Evolutionary conservation across 2,888 invertebrate genomes (phyloP).

Genomic region (Vanessa cardui): DNA sequence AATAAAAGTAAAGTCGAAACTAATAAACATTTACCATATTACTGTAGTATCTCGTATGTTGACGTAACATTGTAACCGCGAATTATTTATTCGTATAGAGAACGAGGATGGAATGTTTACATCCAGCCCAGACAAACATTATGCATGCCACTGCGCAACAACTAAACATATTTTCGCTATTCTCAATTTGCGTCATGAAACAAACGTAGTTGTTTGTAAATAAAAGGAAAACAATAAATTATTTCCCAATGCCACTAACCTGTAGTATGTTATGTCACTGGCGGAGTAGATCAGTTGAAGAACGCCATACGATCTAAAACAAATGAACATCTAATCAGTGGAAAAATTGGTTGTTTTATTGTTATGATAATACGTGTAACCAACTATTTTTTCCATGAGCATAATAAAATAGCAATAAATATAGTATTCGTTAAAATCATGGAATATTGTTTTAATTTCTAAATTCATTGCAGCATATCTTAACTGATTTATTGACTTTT

Average conservation of each 20-base stretch:
- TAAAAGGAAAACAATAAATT: slow-evolving; percentile 13
- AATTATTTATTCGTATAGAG: slow-evolving; percentile 18
- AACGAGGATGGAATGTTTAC: slow-evolving; percentile 25
- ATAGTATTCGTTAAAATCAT: no score
- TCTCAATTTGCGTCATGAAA: slow-evolving; percentile 10
- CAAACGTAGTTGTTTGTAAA: slow-evolving; percentile 10
- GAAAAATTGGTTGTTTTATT: background rate
- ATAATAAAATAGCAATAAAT: no score
- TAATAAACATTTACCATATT: background rate
- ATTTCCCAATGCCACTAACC: slow-evolving; percentile 16
- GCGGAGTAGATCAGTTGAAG: slow-evolving; percentile 2
- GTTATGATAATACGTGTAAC: background rate
- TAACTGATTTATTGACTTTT: no score
- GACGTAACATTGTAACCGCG: background rate
- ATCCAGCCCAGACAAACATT: slow-evolving; percentile 18
- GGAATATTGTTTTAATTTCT: no score
- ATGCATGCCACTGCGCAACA: slow-evolving; percentile 22
- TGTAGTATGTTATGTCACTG: slow-evolving; percentile 13
- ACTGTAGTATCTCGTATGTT: background rate
- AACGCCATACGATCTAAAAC: slow-evolving; percentile 29
- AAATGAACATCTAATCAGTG: slow-evolving; percentile 10
- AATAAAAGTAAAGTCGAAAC: background rate
- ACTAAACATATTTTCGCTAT: slow-evolving; percentile 19
- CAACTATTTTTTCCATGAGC: no score
- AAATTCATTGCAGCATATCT: no score